A percentile compares a stretch with the other conserved stretches of the same genome.
Conservation (phyloP, 2,113 vertebrate species). For the Carassius carassius region DNA sequence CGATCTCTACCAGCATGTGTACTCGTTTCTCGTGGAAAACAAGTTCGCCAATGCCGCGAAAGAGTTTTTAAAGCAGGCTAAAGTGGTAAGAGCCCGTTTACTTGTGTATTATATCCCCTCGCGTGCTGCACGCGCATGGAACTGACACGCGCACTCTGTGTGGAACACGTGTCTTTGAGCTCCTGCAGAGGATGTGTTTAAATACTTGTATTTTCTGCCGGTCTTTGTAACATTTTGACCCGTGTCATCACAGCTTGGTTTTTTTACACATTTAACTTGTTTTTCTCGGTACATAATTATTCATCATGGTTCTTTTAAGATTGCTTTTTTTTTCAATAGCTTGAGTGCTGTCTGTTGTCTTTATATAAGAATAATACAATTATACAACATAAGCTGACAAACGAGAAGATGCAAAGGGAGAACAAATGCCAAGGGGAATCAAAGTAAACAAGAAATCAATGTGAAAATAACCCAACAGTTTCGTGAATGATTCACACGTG, state of each 20-base stretch:
- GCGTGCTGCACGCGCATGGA: not conserved
- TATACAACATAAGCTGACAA: not conserved
- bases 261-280: not conserved
- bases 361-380: not conserved
- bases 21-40: slow-evolving; percentile 78
- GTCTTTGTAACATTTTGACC: not conserved
- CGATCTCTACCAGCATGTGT: slow-evolving; percentile 78
- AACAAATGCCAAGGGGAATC: not conserved
- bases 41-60: slow-evolving; percentile 78
- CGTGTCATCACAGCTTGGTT: not conserved
- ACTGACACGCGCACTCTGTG: not conserved
- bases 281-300: not conserved
- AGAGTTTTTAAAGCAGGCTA: slow-evolving; percentile 75
- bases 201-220: not conserved
- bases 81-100: slow-evolving; percentile 70
- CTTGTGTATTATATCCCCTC: fast-evolving
- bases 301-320: not conserved
- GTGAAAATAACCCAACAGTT: not conserved
- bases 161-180: slow-evolving; percentile 35
- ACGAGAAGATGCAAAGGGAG: not conserved
- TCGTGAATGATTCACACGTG: not conserved
- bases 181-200: not conserved
- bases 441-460: not conserved
- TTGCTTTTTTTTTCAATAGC: not conserved
- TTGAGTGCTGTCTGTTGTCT: not conserved